phyloP scores from a whole-genome alignment of 2,113 vertebrate species.

The Rutilus rutilus region DNA sequence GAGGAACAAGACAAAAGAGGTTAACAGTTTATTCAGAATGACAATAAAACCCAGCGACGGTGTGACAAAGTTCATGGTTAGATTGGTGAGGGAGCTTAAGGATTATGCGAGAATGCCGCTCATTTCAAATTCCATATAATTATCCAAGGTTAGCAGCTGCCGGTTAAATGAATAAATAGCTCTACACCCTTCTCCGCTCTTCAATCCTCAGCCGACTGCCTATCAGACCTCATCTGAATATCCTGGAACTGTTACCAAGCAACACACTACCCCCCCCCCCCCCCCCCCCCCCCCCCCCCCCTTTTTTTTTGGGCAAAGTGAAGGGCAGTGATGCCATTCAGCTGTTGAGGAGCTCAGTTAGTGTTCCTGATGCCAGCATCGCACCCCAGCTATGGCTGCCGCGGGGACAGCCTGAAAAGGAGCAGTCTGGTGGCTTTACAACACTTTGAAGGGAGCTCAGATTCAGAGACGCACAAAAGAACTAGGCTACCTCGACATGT shows the following conservation, averaged over 20 bases:
- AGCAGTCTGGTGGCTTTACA: constrained; percentile 18
- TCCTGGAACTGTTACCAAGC: constrained; percentile 41
- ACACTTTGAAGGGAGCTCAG: background rate
- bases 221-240: constrained; percentile 43
- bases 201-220: constrained; percentile 31
- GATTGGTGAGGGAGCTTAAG: constrained; percentile 9
- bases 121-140: constrained; percentile 27
- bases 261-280: background rate
- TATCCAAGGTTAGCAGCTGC: constrained; percentile 28
- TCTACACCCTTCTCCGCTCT: constrained; percentile 7
- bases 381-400: background rate
- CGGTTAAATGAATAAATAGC: constrained; percentile 43
- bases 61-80: constrained; percentile 13
- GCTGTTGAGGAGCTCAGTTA: constrained; percentile 40
- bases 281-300: background rate
- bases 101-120: background rate
- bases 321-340: constrained; percentile 33
- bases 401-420: constrained; percentile 11
- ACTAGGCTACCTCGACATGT: background rate
- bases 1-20: constrained; percentile 4
- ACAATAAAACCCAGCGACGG: background rate
- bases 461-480: constrained; percentile 11
- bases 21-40: constrained; percentile 5
- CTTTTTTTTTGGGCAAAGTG: constrained; percentile 30
- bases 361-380: constrained; percentile 28